Percentiles rank a stretch among this genome's conserved stretches.
phyloP scores from a whole-genome alignment of 30 jellyfish, hydroid and myxozoan genomes.

The Aurelia sp. region DNA sequence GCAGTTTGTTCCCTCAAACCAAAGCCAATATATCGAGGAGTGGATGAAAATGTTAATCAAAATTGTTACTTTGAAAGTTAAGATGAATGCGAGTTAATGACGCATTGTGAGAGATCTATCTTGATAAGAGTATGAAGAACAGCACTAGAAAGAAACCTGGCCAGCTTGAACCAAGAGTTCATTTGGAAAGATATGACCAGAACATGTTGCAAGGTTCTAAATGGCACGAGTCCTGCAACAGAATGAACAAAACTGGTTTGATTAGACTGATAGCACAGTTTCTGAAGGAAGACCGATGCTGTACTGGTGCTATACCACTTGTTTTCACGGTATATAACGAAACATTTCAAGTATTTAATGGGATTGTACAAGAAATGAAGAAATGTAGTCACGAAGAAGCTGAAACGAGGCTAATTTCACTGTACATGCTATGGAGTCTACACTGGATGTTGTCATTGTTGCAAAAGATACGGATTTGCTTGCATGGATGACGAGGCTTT shows the following conservation, averaged over 20 bases:
- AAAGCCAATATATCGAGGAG: too few relatives aligned
- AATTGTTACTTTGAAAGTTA: constrained; percentile 13
- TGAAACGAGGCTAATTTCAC: constrained; percentile 42
- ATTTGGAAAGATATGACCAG: constrained; percentile 64
- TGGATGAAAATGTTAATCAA: too few relatives aligned
- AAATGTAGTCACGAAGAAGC: constrained; percentile 40
- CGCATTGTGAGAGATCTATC: constrained; percentile 39
- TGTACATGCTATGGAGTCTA: constrained; percentile 37
- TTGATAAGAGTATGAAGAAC: constrained; percentile 35
- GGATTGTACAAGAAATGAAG: constrained; percentile 46
- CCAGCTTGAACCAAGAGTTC: constrained; percentile 57
- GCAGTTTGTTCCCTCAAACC: constrained; percentile 46
- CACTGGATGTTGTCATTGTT: constrained; percentile 42
- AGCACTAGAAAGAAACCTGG: constrained; percentile 53
- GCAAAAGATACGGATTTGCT: constrained; percentile 50
- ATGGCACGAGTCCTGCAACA: constrained; percentile 41
- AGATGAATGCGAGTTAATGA: constrained; percentile 43
- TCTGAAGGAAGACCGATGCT: constrained; percentile 60
- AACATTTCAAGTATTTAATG: constrained; percentile 51
- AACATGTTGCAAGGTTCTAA: constrained; percentile 56
- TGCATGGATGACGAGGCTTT: constrained; percentile 35
- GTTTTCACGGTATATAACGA: constrained; percentile 33
- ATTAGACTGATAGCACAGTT: constrained; percentile 46
- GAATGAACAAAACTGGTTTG: constrained; percentile 51
- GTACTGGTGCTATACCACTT: constrained; percentile 49